Base-by-base conservation (phyloP, 2,113 vertebrate species). In the Patagioenas fasciata region DNA sequence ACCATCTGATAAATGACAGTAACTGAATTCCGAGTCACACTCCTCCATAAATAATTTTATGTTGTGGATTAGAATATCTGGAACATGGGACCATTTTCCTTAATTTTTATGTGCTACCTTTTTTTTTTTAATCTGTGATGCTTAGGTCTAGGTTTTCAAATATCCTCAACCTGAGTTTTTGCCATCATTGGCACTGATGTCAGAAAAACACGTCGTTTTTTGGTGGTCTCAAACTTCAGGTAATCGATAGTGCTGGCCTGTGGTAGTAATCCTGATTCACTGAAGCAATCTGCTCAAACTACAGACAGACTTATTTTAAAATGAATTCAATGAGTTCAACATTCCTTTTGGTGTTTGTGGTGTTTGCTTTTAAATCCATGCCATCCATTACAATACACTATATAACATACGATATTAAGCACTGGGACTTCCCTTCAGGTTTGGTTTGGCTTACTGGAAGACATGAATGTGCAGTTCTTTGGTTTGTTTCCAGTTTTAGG, bases 41-140 rank as follows among this genome's bases (percentile, higher is more conserved):
- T 84, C 80, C 79, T 89, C 70, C 65, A 77, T 93, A 94, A 94
- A 87, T 95, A 89, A 92, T 79, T 87, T 75, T 84, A 84, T 88
- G 36, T 61, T 75, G 65, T 69, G 73, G 48, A 75, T 94, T 94
- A 96, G 57, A 73, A 42, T 93, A 93, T 88, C 84, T 58, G 85
- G 57, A 94, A 65, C 83, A 32, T 60, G 72, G 70, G 70, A 75
- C 80, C 10, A 0, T 71, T 95, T 50, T 50, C 19, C 53, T 61
- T 81, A 69, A 78, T 88, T 89, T 85, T 78, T 84, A 69, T 67
- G 51, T 72, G 32, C 34, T 80, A 36, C 10, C 24, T 60, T 57
- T 53, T 5, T 44, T 44, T 44, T 42, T 42, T 42, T 42, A 6
- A 21, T 53, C 21, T 50, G 0, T 47, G 32, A 12, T 82, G 47